Evolutionary conservation across 2,113 vertebrate genomes (phyloP).

Genomic region (Dasyornis broadbenti): DNA sequence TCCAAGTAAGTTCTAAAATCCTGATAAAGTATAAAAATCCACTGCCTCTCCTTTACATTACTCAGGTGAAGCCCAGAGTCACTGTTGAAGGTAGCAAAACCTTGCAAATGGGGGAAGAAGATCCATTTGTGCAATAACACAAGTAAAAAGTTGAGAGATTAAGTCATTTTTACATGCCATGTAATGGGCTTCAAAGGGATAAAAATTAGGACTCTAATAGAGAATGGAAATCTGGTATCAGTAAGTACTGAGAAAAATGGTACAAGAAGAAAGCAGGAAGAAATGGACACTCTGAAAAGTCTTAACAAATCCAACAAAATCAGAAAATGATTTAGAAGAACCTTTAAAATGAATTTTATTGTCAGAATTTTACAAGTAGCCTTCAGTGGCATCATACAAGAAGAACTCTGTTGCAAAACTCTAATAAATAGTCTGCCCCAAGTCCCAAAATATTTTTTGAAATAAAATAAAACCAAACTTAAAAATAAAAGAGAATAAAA

Average conservation of each 20-base stretch:
- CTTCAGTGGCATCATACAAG: conserved; percentile 82
- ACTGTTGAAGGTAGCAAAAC: neutral
- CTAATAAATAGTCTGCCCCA: conserved; percentile 86
- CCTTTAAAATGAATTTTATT: conserved; percentile 85
- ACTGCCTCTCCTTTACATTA: neutral
- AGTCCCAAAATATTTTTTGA: conserved; percentile 74
- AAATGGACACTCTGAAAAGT: neutral
- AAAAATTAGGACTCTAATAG: neutral
- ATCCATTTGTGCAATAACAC: neutral
- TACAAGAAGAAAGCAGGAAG: neutral
- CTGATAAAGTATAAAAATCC: neutral
- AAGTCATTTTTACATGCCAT: neutral
- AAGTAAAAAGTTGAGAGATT: neutral
- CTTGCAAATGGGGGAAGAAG: neutral
- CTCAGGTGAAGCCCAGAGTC: neutral
- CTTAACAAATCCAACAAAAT: conserved; percentile 47
- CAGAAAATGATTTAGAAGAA: conserved; percentile 74
- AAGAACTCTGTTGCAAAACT: conserved; percentile 86
- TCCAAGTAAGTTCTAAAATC: neutral
- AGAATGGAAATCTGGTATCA: neutral
- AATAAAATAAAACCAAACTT: conserved; percentile 70
- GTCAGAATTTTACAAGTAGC: conserved; percentile 82
- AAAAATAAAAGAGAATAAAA: conserved; percentile 67
- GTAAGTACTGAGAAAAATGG: neutral
- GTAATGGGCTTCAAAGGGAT: neutral